A percentile compares a stretch with the other conserved stretches of the same genome.
These are phyloP conservation scores for Scleropages formosus DNA, from an alignment of 2,797 vertebrate species.

Conservation along the genomic window DNA sequence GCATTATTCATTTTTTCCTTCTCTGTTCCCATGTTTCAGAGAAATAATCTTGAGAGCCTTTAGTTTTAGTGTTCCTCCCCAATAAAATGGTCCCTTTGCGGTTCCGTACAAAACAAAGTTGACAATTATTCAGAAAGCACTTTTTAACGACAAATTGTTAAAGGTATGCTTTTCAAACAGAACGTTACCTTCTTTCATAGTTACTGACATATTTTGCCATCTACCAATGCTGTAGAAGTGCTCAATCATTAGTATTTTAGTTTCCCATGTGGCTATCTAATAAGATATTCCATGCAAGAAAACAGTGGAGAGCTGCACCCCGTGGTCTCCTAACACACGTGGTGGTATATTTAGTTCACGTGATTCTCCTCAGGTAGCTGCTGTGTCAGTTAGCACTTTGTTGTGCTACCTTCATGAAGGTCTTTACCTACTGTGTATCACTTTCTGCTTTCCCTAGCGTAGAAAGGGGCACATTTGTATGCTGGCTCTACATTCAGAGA, in stretches of 20 bases:
- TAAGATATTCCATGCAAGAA: not conserved
- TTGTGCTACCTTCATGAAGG: constrained; percentile 20
- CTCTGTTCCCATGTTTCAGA: constrained; percentile 12
- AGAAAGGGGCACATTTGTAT: constrained; percentile 4
- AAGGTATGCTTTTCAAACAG: not conserved
- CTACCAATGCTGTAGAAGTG: not conserved
- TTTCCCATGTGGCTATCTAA: constrained; percentile 2
- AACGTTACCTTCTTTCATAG: not conserved
- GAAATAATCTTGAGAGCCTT: not conserved
- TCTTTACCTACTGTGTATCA: constrained; percentile 16
- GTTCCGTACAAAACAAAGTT: not conserved
- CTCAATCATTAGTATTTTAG: not conserved
- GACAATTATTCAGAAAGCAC: not conserved
- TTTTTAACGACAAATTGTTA: not conserved
- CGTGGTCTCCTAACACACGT: constrained; percentile 7
- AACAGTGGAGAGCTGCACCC: not conserved
- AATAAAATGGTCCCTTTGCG: not conserved
- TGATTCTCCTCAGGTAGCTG: constrained; percentile 2
- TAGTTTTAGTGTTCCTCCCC: not conserved
- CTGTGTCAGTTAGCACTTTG: not conserved
- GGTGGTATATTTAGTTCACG: not conserved
- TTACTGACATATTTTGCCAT: not conserved
- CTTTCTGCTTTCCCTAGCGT: constrained; percentile 23
- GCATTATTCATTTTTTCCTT: constrained; percentile 5
- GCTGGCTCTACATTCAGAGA: constrained; percentile 6